Conservation (phyloP, 2,797 vertebrate species). For the Enteromius fasciolatus region DNA sequence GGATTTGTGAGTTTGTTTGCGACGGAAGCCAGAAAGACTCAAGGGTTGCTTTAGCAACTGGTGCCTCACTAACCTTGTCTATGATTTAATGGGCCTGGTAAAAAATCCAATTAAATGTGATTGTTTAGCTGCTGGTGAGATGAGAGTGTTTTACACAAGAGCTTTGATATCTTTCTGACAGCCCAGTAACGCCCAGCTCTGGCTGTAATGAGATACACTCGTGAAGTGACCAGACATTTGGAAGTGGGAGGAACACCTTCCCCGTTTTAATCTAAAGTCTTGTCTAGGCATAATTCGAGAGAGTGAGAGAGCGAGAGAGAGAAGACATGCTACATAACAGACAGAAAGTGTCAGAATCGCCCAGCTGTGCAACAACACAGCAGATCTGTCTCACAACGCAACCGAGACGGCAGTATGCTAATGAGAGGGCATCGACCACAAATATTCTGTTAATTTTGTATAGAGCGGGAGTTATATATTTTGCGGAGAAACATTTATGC, state of each 20-base stretch:
- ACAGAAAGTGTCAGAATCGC: slow-evolving; percentile 61
- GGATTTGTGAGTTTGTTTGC: slow-evolving; percentile 4
- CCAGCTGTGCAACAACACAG: slow-evolving; percentile 70
- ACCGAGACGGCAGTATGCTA: slow-evolving; percentile 66
- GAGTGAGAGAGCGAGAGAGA: slow-evolving; percentile 37
- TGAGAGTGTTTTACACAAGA: slow-evolving; percentile 49
- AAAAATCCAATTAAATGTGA: slow-evolving; percentile 75
- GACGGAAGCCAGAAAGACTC: slow-evolving; percentile 14
- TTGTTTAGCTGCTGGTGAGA: slow-evolving; percentile 64
- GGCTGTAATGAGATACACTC: slow-evolving; percentile 67
- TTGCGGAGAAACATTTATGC: too few species aligned
- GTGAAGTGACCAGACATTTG: slow-evolving; percentile 52
- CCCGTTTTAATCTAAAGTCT: slow-evolving; percentile 42
- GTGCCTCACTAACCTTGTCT: slow-evolving; percentile 66
- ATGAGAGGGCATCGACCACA: slow-evolving; percentile 50
- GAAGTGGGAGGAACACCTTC: slow-evolving; percentile 40
- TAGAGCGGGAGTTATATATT: too few species aligned
- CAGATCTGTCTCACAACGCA: slow-evolving; percentile 69
- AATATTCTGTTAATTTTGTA: too few species aligned
- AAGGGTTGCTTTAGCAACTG: slow-evolving; percentile 71
- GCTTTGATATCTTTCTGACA: slow-evolving; percentile 62
- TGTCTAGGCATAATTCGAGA: slow-evolving; percentile 50
- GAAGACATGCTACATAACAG: slow-evolving; percentile 49
- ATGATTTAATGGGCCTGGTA: slow-evolving; percentile 69
- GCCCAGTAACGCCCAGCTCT: slow-evolving; percentile 44